Conservation (phyloP, 2,888 invertebrate species). For the Elysia crispata region DNA sequence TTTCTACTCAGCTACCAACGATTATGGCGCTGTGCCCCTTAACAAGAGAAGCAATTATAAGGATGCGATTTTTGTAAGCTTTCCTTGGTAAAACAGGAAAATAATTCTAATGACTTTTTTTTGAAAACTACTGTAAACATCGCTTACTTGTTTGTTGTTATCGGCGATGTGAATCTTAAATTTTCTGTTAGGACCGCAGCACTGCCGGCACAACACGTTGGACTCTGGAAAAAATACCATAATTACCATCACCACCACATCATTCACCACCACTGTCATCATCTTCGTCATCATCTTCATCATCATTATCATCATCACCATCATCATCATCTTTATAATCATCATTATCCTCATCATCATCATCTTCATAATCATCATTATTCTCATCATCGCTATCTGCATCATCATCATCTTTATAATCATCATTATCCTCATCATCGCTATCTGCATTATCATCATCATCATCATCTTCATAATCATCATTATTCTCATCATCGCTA, state of each 20-base stretch:
- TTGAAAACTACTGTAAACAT: neutral
- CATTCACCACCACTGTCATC: no score
- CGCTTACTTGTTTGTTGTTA: neutral
- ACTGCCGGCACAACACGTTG: neutral
- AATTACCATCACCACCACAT: neutral
- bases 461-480: neutral
- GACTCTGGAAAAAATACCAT: conserved; percentile 25
- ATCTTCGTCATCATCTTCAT: conserved; percentile 2
- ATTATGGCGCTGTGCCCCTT: no score
- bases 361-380: conserved; percentile 11
- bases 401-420: neutral
- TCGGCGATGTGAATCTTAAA: conserved; percentile 13
- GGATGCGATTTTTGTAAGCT: no score
- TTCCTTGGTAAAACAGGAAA: no score
- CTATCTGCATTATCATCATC: conserved; percentile 20
- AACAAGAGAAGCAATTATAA: no score
- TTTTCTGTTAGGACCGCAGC: conserved; percentile 16
- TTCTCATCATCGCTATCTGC: conserved; percentile 12
- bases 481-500: no score
- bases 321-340: conserved; percentile 24
- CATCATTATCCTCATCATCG: conserved; percentile 9
- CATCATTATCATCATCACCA: conserved; percentile 27
- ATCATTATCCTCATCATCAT: conserved; percentile 2
- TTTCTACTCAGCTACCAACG: no score
- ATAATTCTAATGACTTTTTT: no score